Conservation (phyloP, 1,140 invertebrate species). For the Heterodera carotae region DNA sequence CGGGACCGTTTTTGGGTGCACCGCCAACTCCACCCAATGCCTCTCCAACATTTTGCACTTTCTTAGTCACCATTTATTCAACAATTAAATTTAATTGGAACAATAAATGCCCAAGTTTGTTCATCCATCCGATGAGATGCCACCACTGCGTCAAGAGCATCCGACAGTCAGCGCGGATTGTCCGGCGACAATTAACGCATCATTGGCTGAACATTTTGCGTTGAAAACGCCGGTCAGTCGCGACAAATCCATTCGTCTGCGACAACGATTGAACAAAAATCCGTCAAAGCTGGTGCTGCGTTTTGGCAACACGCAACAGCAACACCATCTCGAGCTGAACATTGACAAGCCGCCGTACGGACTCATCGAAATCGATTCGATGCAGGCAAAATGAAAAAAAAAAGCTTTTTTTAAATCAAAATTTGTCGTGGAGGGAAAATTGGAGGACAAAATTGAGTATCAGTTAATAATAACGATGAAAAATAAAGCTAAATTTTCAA, state of each 20-base stretch:
- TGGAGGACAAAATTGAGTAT: no score
- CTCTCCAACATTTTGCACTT: no score
- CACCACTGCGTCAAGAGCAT: neutral
- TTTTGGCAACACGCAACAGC: neutral
- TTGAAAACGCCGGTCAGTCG: neutral
- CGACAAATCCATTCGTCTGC: neutral
- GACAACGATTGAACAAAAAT: neutral
- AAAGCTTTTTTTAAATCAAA: no score
- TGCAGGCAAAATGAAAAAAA: neutral
- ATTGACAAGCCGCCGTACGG: neutral
- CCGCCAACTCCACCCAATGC: no score
- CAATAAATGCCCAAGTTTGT: neutral
- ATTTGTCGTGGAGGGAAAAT: no score
- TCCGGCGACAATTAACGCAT: neutral
- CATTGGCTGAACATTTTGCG: neutral
- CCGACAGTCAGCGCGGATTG: neutral
- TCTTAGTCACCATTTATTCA: no score
- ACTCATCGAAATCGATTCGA: neutral
- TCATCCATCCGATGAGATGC: neutral
- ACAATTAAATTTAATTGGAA: no score
- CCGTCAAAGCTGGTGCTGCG: neutral
- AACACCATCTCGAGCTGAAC: neutral
- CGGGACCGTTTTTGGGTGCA: no score
- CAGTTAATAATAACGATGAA: no score
- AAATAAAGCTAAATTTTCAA: no score